Evolutionary conservation across 2,888 invertebrate species (phyloP).

Genomic region (Rosalia funebris): DNA sequence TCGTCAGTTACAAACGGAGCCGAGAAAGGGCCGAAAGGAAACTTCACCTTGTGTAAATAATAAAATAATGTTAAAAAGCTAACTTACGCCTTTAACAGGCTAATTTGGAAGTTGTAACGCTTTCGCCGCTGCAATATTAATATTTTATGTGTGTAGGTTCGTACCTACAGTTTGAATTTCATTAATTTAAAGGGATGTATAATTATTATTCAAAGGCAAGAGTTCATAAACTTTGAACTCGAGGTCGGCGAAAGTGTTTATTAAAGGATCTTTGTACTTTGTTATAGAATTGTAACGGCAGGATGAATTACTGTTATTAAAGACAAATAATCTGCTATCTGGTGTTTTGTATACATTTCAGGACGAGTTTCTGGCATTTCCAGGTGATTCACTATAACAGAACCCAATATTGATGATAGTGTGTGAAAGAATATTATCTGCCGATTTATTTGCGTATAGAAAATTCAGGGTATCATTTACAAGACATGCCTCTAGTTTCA

Average conservation of each 20-base stretch:
- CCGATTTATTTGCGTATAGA: background rate
- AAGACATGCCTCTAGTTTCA: too few relatives aligned
- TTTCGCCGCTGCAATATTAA: conserved; percentile 1
- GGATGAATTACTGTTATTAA: conserved; percentile 2
- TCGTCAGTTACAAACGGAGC: too few relatives aligned
- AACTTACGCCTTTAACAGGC: background rate
- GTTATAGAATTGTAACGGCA: conserved; percentile 9
- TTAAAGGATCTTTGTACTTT: conserved; percentile 12
- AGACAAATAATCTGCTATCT: background rate
- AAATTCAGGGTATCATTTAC: too few relatives aligned
- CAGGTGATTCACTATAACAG: background rate
- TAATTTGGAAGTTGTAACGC: background rate
- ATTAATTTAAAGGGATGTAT: conserved; percentile 14
- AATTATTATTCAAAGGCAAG: conserved; percentile 22
- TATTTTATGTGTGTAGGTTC: background rate
- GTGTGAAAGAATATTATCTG: background rate
- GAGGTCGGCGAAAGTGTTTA: conserved; percentile 13
- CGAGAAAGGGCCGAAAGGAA: too few relatives aligned
- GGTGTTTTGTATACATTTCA: background rate
- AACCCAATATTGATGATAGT: background rate
- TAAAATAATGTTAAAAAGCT: too few relatives aligned
- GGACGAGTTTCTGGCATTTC: background rate
- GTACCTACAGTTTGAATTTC: background rate
- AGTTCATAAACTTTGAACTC: conserved; percentile 22
- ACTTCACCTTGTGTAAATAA: too few relatives aligned